Percentiles rank a stretch among this genome's conserved stretches.
phyloP scores from a whole-genome alignment of 1,140 invertebrate species.

The Triops longicaudatus region DNA sequence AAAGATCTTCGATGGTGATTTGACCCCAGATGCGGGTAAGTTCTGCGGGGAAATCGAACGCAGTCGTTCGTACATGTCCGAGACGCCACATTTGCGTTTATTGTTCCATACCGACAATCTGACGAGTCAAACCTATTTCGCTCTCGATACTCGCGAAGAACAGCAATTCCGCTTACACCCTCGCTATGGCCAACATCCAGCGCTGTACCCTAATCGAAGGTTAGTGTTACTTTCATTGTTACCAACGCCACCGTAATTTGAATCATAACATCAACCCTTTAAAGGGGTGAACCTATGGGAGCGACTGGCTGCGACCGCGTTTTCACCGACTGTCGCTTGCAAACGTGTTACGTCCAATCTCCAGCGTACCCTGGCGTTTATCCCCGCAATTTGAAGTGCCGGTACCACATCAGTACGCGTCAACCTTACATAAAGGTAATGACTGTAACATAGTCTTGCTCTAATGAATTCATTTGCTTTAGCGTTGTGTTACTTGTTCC shows the following conservation, averaged over 20 bases:
- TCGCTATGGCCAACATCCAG: conserved; percentile 81
- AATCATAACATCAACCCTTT: background rate
- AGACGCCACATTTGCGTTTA: conserved; percentile 82
- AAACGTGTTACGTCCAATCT: conserved; percentile 86
- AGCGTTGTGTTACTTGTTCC: background rate
- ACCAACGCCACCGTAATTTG: background rate
- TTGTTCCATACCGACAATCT: conserved; percentile 85
- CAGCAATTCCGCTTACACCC: conserved; percentile 38
- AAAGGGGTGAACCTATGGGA: background rate
- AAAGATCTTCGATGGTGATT: conserved; percentile 69
- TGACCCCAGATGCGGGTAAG: conserved; percentile 57
- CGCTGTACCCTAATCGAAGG: conserved; percentile 77
- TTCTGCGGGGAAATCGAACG: conserved; percentile 89
- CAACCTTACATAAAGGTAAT: conserved; percentile 68
- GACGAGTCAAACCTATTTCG: conserved; percentile 76
- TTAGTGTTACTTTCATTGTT: conserved; percentile 54
- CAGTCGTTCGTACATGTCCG: conserved; percentile 85
- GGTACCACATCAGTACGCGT: conserved; percentile 75
- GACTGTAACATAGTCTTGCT: background rate
- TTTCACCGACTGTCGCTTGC: conserved; percentile 62
- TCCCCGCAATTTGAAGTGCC: conserved; percentile 77
- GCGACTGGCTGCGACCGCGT: conserved; percentile 55
- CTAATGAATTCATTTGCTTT: background rate
- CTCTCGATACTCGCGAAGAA: conserved; percentile 56
- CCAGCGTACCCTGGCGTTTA: conserved; percentile 87